phyloP scores from a whole-genome alignment of 1,140 invertebrate genomes.

The Psix sp. region DNA sequence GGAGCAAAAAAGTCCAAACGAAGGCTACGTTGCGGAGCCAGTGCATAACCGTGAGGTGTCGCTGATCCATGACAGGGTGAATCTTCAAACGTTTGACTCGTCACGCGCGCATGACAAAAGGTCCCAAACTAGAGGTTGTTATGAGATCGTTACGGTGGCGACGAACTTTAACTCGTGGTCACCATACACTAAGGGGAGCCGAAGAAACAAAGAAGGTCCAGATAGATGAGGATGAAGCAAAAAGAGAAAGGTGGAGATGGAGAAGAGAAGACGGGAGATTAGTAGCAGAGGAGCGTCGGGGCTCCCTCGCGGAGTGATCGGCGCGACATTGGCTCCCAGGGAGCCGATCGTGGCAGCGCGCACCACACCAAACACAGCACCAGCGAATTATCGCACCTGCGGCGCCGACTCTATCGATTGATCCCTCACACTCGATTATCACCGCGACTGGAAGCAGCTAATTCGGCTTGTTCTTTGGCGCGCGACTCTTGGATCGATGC shows the following conservation, averaged over 20 bases:
- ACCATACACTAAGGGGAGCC: background rate
- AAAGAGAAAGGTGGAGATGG: too few species aligned
- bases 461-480: slow-evolving; percentile 39
- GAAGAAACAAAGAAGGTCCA: background rate
- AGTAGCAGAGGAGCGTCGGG: too few species aligned
- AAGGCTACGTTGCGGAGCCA: slow-evolving; percentile 19
- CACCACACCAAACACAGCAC: too few species aligned
- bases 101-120: slow-evolving; percentile 51
- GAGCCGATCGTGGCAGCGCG: too few species aligned
- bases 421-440: slow-evolving; percentile 50
- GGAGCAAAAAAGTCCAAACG: slow-evolving; percentile 29
- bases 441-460: slow-evolving; percentile 30
- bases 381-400: too few species aligned
- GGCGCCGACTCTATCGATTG: slow-evolving; percentile 41
- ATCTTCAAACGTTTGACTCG: slow-evolving; percentile 26
- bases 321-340: too few species aligned
- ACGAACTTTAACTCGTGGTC: background rate
- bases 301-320: too few species aligned
- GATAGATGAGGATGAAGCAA: too few species aligned
- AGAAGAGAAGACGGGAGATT: too few species aligned
- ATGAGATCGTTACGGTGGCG: slow-evolving; percentile 30
- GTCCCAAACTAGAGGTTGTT: slow-evolving; percentile 23
- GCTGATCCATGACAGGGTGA: slow-evolving; percentile 21
- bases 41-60: slow-evolving; percentile 23
- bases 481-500: slow-evolving; percentile 53